Base-by-base conservation (phyloP, 2,888 invertebrate genomes). In the Cephus pulcher region DNA sequence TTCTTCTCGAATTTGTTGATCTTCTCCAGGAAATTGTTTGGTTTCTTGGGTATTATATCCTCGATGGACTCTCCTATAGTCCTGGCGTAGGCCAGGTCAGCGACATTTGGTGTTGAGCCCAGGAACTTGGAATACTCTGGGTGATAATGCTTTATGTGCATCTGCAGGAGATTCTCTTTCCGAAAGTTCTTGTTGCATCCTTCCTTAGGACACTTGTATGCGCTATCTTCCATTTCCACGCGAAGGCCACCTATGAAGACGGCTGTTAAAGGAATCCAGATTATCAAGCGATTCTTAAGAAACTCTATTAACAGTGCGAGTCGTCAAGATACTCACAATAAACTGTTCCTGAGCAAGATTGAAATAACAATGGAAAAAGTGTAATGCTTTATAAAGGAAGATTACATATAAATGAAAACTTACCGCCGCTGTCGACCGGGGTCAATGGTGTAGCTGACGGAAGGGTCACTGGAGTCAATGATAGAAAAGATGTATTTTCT, bases 111-210 rank as follows among this genome's bases (percentile, higher is more conserved):
- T 0, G 97, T 96, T 0, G 94, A 94, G 4, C 96, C 97, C 83
- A 97, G 92, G 90, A 95, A 94, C 90, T 96, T 95, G 2, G 94
- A 94, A 79, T 96, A 93, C 83, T 97, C 96, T 2, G 95, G 94
- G 92, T 98, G 98, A 91, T 98, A 98, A 91, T 98, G 98, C 88
- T 98, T 98, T 71, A 98, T 96, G 90, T 98, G 98, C 95, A 98
- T 98, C 92, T 96, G 96, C 12, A 98, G 92, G 75, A 98, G 94
- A 82, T 96, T 97, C 89, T 98, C 97, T 89, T 98, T 98, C 9
- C 98, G 94, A 90, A 98, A 98, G 85, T 95, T 96, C 92, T 98
- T 98, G 76, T 94, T 94, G 89, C 98, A 98, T 1, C 95, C 95
- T 81, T 96, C 95, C 75, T 96, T 95, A 0, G 97, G 97, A 89